These are phyloP conservation scores for Rhizoglyphus robini DNA, from an alignment of 1,140 invertebrate species.

Conservation along the genomic window DNA sequence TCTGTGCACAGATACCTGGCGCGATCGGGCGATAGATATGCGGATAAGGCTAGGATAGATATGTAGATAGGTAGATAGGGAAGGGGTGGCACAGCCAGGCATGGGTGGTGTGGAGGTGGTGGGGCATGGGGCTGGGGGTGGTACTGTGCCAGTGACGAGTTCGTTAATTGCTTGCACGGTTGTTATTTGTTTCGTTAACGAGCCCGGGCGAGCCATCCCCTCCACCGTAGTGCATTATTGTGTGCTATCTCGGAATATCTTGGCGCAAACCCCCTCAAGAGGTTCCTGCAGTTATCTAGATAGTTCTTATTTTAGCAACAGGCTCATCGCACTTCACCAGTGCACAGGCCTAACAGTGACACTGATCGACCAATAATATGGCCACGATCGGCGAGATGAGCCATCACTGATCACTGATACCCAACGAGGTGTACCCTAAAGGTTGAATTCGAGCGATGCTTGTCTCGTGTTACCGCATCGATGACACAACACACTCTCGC, in stretches of 20 bases:
- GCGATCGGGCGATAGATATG: background rate
- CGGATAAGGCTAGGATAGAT: constrained; percentile 10
- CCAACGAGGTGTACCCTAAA: background rate
- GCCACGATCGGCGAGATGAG: background rate
- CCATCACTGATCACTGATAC: background rate
- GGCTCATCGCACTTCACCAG: too few species aligned
- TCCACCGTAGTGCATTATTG: background rate
- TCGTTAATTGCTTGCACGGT: too few species aligned
- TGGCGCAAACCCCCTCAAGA: background rate
- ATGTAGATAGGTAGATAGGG: constrained; percentile 9
- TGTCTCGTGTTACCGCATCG: too few species aligned
- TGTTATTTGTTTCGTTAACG: background rate
- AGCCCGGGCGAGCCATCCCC: too few species aligned
- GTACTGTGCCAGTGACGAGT: too few species aligned
- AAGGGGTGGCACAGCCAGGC: too few species aligned
- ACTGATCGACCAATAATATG: background rate
- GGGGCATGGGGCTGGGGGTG: too few species aligned
- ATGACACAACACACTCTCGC: too few species aligned
- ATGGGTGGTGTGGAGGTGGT: too few species aligned
- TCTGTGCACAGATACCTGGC: background rate
- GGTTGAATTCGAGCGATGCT: background rate
- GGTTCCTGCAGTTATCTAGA: background rate
- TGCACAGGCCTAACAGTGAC: background rate
- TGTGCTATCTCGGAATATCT: background rate
- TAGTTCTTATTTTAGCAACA: background rate